Evolutionary conservation across 2,113 vertebrate genomes (phyloP).

Genomic region (Theropithecus gelada): DNA sequence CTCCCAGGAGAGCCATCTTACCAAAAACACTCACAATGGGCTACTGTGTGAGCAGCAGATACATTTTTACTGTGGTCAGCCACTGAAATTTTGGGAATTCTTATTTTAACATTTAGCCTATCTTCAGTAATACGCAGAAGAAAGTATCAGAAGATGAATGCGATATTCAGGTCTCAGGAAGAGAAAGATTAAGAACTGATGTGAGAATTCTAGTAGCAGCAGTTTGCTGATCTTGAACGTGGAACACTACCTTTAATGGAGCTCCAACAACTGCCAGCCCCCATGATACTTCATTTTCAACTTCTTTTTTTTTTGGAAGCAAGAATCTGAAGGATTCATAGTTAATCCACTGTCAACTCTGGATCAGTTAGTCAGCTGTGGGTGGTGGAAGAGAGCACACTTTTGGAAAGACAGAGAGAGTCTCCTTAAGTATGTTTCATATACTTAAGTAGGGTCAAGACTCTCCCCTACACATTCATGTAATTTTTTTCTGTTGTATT

Average conservation of each 20-base stretch:
- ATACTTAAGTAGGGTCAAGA: too few relatives aligned
- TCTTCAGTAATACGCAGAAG: neutral
- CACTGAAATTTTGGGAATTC: neutral
- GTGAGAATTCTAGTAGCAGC: neutral
- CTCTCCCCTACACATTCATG: accelerated
- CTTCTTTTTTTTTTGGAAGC: neutral
- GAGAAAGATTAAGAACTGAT: neutral
- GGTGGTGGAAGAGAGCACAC: too few relatives aligned
- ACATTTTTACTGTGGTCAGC: neutral
- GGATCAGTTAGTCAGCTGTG: neutral
- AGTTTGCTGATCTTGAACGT: neutral
- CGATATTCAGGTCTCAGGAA: neutral
- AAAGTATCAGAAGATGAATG: neutral
- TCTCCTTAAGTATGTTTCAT: neutral
- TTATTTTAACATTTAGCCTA: neutral
- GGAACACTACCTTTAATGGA: neutral
- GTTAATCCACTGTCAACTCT: neutral
- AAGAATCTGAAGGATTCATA: neutral
- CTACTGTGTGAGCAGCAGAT: neutral
- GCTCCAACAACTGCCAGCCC: neutral
- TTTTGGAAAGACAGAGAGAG: neutral
- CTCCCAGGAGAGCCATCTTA: neutral
- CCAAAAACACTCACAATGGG: accelerated
- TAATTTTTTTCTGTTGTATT: neutral
- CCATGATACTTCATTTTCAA: neutral